Base-by-base conservation (phyloP, 2,797 vertebrate species). In the Melanitta fusca region DNA sequence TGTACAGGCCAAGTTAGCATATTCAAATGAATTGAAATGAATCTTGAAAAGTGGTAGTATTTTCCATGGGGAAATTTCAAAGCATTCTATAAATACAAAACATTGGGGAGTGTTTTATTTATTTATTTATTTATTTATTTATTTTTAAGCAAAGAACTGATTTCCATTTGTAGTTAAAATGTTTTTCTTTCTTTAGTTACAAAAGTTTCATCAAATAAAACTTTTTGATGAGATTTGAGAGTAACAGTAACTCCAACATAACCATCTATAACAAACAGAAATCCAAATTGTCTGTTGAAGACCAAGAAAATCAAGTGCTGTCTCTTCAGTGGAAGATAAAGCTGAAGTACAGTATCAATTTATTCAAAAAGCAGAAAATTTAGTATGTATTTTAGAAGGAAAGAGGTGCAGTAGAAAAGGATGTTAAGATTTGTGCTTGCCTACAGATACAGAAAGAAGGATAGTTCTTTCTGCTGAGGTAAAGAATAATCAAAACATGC, bases 401-500 rank as follows among this genome's bases (percentile, higher is more conserved):
- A 93, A 80, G 58, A 88, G 6, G 16, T 92, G 11, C 54, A 72
- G 28, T 27, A 71, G 47, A 41, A 70, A 93, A 80, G 11, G 28
- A 62, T 81, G 28, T 9, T 71, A 77, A 88, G 68, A 11, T 88
- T 90, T 93, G 28, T 94, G 77, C 39, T 51, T 57, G 68, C 24
- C 71, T 38, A 41, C 80, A 88, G 85, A 94, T 93, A 87, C 21
- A 69, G 58, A 90, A 85, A 89, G 73, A 61, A 6, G 75, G 86
- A 92, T 60, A 80, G 30, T 64, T 86, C 36, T 82, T 36, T 69
- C 64, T 79, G 51, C 32, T 88, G 49, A 73, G 60, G 53, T 72
- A 57, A 92, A 77, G 69, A 90, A 96, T 97, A 96, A 96, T 93
- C 84, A 93, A 96, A 93, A 39, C 12, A 32, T 70, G 24, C 39